Conservation (phyloP, 2,113 vertebrate species). For the Siniperca knerii region DNA sequence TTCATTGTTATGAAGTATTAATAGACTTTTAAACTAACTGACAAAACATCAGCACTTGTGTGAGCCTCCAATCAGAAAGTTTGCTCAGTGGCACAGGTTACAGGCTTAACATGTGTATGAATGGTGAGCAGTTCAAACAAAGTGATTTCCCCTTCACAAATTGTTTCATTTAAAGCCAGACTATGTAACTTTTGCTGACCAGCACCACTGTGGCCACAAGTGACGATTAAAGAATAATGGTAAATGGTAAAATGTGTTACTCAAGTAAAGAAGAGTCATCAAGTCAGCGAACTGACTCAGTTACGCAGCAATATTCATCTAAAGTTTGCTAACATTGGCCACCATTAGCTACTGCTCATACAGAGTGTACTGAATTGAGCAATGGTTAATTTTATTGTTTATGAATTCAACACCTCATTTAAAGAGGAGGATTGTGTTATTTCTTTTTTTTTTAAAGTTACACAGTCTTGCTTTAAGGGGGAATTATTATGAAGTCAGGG, state of each 20-base stretch:
- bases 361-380: not conserved
- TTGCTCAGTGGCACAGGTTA: no score
- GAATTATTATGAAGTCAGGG: not conserved
- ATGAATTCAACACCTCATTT: not conserved
- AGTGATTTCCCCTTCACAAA: not conserved
- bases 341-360: not conserved
- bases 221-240: not conserved
- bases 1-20: constrained; percentile 36
- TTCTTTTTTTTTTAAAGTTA: not conserved
- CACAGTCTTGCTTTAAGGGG: not conserved
- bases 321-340: not conserved
- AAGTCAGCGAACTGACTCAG: not conserved
- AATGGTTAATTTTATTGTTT: not conserved
- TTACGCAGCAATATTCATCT: not conserved
- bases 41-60: not conserved
- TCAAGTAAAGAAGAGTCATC: not conserved
- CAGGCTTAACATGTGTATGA: not conserved
- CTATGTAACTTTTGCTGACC: not conserved
- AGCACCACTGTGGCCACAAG: not conserved
- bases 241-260: not conserved
- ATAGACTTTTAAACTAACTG: constrained; percentile 34
- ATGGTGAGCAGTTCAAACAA: not conserved
- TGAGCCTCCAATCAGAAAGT: not conserved
- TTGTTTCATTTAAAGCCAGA: not conserved
- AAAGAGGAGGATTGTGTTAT: not conserved